phyloP scores from a whole-genome alignment of 2,888 invertebrate species.

The Belgica antarctica region DNA sequence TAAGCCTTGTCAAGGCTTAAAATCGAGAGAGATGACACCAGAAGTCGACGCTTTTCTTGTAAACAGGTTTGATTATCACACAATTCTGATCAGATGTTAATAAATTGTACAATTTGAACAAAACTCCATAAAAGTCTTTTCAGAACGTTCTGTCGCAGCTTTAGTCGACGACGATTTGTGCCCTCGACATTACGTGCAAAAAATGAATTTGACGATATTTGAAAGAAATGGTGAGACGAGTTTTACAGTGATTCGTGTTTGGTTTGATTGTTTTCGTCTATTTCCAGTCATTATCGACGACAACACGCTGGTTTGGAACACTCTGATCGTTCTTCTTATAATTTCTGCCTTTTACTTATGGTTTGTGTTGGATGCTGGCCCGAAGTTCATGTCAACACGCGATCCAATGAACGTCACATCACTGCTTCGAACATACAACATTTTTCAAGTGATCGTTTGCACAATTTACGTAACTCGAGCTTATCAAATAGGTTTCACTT shows the following conservation, averaged over 20 bases:
- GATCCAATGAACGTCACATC: not conserved
- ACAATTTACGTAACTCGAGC: not conserved
- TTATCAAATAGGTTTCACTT: not conserved
- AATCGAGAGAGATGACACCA: too few relatives aligned
- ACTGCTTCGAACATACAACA: not conserved
- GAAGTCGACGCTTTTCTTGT: too few relatives aligned
- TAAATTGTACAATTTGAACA: not conserved
- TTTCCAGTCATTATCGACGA: not conserved
- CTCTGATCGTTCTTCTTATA: not conserved
- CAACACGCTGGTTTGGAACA: not conserved
- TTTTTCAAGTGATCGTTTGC: conserved; percentile 3
- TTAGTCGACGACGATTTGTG: too few relatives aligned
- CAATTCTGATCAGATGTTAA: not conserved
- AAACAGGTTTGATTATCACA: not conserved
- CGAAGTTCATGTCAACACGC: not conserved
- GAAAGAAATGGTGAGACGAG: not conserved
- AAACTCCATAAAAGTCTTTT: not conserved
- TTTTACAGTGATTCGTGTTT: not conserved
- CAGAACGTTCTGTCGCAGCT: not conserved
- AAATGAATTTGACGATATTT: not conserved
- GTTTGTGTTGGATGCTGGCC: not conserved
- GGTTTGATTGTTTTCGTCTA: not conserved
- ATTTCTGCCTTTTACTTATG: not conserved
- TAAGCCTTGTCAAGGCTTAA: too few relatives aligned
- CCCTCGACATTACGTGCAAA: not conserved